These are phyloP conservation scores for Cuculus canorus DNA, from an alignment of 2,797 vertebrate species.

Conservation along the genomic window DNA sequence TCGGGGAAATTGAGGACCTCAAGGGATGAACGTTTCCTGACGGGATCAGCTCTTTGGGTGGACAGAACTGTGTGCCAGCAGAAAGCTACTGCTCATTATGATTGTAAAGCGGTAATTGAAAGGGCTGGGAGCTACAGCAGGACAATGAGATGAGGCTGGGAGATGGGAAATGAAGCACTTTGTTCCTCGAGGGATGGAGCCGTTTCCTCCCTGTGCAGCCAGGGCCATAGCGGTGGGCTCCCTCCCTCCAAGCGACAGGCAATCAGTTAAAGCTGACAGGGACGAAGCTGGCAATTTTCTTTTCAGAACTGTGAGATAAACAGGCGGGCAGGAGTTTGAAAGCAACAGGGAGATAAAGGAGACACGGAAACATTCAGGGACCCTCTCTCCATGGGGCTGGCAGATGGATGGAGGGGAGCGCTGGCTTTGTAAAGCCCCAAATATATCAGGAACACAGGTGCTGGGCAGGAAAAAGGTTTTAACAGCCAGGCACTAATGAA, in stretches of 20 bases:
- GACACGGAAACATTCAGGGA: not conserved
- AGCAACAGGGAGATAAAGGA: not conserved
- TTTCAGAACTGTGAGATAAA: constrained; percentile 22
- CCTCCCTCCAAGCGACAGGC: not conserved
- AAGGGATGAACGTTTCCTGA: not conserved
- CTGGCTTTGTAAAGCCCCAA: not conserved
- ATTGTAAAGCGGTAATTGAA: not conserved
- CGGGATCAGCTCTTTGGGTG: not conserved
- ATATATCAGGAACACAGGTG: not conserved
- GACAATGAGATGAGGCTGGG: not conserved
- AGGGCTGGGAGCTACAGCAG: not conserved
- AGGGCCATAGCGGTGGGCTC: not conserved
- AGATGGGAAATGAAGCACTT: not conserved
- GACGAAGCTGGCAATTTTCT: constrained; percentile 59
- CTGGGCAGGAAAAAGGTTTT: not conserved
- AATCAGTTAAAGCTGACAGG: constrained; percentile 56
- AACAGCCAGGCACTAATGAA: not conserved
- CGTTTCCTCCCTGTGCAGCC: not conserved
- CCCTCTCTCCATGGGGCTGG: not conserved
- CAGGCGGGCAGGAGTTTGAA: constrained; percentile 3
- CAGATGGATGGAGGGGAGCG: not conserved
- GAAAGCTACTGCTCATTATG: not conserved
- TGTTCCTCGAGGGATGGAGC: not conserved
- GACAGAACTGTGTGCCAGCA: not conserved
- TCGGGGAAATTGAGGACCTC: not conserved